Conservation (phyloP, 1,140 invertebrate species). For the Phenacoccus solenopsis region DNA sequence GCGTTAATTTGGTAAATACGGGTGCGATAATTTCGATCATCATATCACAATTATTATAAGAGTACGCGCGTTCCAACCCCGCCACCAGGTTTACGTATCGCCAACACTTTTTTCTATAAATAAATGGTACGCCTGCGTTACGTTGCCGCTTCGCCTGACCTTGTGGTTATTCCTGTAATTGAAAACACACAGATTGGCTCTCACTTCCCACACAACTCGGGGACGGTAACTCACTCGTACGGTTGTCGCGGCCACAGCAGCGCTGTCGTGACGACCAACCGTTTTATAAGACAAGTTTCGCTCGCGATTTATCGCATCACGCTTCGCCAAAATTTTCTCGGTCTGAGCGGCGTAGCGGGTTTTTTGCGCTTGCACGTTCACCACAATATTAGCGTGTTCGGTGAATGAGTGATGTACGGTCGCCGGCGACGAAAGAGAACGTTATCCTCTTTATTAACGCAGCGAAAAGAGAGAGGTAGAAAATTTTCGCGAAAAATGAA, state of each 20-base stretch:
- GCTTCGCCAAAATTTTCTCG: no score
- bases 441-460: no score
- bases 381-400: no score
- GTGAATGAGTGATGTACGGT: no score
- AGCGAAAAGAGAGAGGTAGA: no score
- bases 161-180: not conserved
- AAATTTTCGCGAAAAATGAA: no score
- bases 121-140: not conserved
- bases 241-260: not conserved
- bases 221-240: not conserved
- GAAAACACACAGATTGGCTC: not conserved
- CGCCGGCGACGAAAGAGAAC: no score
- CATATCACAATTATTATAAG: not conserved
- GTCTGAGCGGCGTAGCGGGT: no score
- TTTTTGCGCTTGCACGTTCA: no score
- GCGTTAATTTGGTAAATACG: not conserved
- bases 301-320: not conserved
- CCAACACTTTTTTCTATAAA: conserved; percentile 2
- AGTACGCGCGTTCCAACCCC: not conserved
- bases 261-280: not conserved
- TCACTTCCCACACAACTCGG: not conserved
- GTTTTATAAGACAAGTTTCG: not conserved
- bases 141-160: not conserved
- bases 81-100: not conserved
- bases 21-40: not conserved